Evolutionary conservation across 2,797 vertebrate species (phyloP), one percentile per base, ranked within the genome.

Genomic region (Zalophus californianus): DNA sequence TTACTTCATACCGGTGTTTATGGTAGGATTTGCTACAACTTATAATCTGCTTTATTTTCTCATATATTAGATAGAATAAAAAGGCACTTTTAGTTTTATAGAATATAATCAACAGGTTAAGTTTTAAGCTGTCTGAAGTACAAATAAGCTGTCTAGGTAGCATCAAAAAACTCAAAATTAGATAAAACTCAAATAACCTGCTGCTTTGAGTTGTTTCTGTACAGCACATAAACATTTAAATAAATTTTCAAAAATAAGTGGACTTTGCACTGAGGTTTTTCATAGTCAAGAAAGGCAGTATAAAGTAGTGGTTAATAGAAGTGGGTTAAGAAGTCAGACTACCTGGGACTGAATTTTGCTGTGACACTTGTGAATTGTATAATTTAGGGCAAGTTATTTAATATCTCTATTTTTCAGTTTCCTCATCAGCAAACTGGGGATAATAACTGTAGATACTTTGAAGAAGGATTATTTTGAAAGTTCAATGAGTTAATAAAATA

Each of bases 31-130:
- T 96, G 7, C 23, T 54, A 44, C 9, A 38, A 86, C 1, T 87
- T 93, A 56, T 25, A 93, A 86, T 64, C 4, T 64, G 58, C 70
- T 66, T 91, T 90, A 84, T 66, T 94, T 87, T 90, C 16, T 38
- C 92, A 21, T 23, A 94, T 64, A 11, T 82, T 58, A 97, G 7
- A 54, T 3, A 95, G 20, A 86, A 64, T 64, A 79, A 25, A 92
- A 93, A 90, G 23, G 13, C 20, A 60, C 0, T 64, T 95, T 87
- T 85, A 16, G 60, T 85, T 29, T 90, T 88, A 58, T 1, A 54
- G 48, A 66, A 60, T 86, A 78, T 15, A 87, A 90, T 77, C 7
- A 2, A 54, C 12, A 88, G 5, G 10, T 62, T 70, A 88, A 90
- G 62, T 84, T 44, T 92, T 75, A 88, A 88, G 25, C 56, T 93